Conservation (phyloP, 2,888 invertebrate genomes). For the Raillietiella orientalis region DNA sequence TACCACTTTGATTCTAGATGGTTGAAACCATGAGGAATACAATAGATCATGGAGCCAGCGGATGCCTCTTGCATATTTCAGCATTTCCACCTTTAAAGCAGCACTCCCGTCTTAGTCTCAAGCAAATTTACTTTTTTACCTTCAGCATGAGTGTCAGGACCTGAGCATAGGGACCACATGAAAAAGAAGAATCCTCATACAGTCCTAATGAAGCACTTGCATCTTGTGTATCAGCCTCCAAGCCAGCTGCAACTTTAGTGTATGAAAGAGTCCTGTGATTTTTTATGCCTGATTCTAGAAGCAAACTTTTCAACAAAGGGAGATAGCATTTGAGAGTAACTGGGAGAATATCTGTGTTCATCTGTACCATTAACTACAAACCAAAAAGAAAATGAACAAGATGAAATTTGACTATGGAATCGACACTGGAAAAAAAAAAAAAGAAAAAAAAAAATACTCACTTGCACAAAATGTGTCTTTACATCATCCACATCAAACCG, state of each 20-base stretch:
- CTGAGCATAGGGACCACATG: no score
- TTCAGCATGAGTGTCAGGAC: no score
- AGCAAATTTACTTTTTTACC: no score
- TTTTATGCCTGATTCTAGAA: slow-evolving; percentile 32
- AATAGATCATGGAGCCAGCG: slow-evolving; percentile 41
- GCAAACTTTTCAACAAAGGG: slow-evolving; percentile 32
- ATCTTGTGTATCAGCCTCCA: slow-evolving; percentile 36
- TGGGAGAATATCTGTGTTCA: slow-evolving; percentile 29
- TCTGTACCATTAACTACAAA: slow-evolving; percentile 28
- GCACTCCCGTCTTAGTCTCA: no score
- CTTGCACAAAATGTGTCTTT: slow-evolving; percentile 51
- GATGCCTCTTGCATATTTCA: slow-evolving; percentile 37
- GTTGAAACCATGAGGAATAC: slow-evolving; percentile 30
- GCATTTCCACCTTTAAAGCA: slow-evolving; percentile 31
- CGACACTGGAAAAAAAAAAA: slow-evolving; percentile 3
- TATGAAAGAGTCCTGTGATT: slow-evolving; percentile 15
- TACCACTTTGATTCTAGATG: slow-evolving; percentile 37
- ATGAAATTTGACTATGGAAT: slow-evolving; percentile 3
- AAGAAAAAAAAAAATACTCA: slow-evolving; percentile 16
- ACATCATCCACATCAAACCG: slow-evolving; percentile 43
- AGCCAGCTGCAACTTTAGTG: slow-evolving; percentile 38
- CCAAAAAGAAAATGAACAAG: slow-evolving; percentile 4
- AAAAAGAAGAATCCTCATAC: no score
- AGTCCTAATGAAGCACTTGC: slow-evolving; percentile 27
- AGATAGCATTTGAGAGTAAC: slow-evolving; percentile 29